Conservation (phyloP, 2,113 vertebrate genomes). For the Dipodomys stephensi region DNA sequence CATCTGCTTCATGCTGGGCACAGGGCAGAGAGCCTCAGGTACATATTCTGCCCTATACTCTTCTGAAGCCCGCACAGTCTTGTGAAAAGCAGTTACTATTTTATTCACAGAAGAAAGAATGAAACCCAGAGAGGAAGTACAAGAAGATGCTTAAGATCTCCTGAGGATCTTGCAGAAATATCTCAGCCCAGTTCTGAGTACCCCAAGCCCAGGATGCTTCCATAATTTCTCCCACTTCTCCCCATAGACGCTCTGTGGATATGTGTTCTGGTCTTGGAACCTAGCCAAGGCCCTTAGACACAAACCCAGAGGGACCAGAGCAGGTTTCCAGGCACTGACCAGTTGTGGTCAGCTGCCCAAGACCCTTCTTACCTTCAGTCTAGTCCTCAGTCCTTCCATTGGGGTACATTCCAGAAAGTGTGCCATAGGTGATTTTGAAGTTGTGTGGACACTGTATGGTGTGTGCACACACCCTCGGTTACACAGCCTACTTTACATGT, state of each 20-base stretch:
- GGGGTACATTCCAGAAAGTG: not conserved
- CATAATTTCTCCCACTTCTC: not conserved
- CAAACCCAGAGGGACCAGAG: not conserved
- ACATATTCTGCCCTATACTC: not conserved
- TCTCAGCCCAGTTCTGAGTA: not conserved
- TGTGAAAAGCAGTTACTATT: not conserved
- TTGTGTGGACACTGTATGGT: not conserved
- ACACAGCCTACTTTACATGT: not conserved
- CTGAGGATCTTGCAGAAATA: not conserved
- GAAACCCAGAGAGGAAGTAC: not conserved
- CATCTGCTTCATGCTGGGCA: too few species aligned
- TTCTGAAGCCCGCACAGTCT: not conserved
- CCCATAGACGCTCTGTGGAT: not conserved
- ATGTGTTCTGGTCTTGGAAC: not conserved
- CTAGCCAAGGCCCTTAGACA: not conserved
- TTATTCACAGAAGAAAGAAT: not conserved
- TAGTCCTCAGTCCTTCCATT: not conserved
- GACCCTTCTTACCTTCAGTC: not conserved
- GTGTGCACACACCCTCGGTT: not conserved
- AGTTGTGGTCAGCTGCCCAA: not conserved
- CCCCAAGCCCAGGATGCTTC: not conserved
- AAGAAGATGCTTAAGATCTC: not conserved
- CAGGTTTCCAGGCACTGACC: not conserved
- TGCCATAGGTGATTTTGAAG: not conserved
- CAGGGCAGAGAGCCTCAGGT: accelerated